These are phyloP conservation scores for Picus viridis DNA, from an alignment of 2,797 vertebrate species.

Conservation along the genomic window DNA sequence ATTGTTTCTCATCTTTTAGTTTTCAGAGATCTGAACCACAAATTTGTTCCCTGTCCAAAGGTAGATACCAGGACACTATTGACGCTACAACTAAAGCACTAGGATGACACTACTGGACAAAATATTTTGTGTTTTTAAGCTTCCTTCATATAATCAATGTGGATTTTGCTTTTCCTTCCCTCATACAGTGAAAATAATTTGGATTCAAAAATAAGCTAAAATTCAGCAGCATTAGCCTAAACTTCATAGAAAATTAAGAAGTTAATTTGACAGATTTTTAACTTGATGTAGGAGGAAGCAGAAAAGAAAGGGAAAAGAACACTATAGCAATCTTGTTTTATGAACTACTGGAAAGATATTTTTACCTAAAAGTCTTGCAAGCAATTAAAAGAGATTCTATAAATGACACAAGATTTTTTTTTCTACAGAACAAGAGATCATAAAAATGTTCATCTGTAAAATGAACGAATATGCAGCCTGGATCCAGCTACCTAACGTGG, in stretches of 20 bases:
- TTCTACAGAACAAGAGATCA: neutral
- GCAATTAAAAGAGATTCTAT: neutral
- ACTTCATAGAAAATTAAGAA: neutral
- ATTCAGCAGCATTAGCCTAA: neutral
- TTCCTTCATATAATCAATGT: neutral
- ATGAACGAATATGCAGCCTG: fast-evolving
- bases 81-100: neutral
- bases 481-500: neutral
- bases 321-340: neutral
- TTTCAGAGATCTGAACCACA: neutral
- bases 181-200: neutral
- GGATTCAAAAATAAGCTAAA: neutral
- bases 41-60: neutral
- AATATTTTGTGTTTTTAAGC: neutral
- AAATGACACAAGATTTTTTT: neutral
- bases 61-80: neutral
- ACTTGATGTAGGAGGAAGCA: neutral
- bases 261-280: neutral
- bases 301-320: neutral
- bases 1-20: neutral
- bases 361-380: neutral
- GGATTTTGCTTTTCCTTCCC: neutral
- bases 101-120: neutral
- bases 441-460: neutral
- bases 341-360: fast-evolving